Conservation (phyloP, 2,113 vertebrate genomes). For the Crotalus tigris region DNA sequence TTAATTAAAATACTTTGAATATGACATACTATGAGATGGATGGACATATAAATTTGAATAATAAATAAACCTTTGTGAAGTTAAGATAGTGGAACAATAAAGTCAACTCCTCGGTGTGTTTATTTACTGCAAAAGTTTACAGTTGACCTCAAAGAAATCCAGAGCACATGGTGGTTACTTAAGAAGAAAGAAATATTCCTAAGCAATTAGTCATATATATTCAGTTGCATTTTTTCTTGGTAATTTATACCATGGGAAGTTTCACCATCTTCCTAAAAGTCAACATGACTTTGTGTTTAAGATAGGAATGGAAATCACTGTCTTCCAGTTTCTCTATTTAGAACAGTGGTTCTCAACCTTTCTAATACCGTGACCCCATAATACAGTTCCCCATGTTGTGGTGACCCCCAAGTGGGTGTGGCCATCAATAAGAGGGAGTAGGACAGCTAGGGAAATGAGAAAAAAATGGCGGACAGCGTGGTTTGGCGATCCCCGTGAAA, state of each 20-base stretch:
- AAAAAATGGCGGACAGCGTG: no score
- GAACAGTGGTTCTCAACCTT: background rate
- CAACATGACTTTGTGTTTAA: background rate
- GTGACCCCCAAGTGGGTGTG: no score
- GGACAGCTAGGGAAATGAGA: no score
- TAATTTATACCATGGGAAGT: background rate
- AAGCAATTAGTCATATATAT: background rate
- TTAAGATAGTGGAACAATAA: background rate
- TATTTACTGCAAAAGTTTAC: background rate
- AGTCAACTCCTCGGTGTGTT: background rate
- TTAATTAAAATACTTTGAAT: background rate
- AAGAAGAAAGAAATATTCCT: background rate
- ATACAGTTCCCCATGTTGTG: no score
- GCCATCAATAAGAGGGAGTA: no score
- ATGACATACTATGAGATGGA: background rate
- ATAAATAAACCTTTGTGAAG: background rate
- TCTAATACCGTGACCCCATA: no score
- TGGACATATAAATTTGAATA: background rate
- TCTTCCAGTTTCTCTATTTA: background rate
- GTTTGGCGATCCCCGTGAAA: no score
- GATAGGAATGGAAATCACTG: background rate
- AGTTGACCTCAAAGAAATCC: background rate
- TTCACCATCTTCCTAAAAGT: background rate
- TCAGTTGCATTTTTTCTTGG: background rate
- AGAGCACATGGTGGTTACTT: background rate